Conservation (phyloP, 2,797 vertebrate species). For the Meda fulgida region DNA sequence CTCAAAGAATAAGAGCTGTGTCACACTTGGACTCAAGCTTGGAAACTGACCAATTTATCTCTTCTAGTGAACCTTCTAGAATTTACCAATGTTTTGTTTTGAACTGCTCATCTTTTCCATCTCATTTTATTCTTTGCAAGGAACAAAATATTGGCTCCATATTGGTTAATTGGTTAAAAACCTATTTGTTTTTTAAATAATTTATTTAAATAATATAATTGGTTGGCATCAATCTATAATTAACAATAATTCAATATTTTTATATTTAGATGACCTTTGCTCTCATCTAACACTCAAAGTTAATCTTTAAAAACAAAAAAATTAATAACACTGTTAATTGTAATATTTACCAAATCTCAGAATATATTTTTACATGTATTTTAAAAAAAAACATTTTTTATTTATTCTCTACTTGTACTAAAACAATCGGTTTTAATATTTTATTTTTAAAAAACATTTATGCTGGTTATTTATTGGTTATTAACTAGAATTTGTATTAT, state of each 20-base stretch:
- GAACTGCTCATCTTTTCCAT: background rate
- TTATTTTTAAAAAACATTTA: background rate
- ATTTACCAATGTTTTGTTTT: background rate
- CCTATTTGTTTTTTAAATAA: background rate
- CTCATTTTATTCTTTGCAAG: background rate
- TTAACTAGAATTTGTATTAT: background rate
- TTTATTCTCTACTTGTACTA: background rate
- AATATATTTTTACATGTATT: background rate
- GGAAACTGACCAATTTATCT: background rate
- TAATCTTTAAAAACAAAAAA: background rate
- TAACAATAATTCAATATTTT: too few species aligned
- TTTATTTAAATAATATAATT: background rate
- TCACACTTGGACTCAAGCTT: slow-evolving; percentile 6
- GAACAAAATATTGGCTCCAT: background rate
- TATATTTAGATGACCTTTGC: background rate
- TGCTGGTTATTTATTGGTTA: background rate
- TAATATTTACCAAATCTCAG: background rate
- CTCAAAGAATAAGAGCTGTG: slow-evolving; percentile 1
- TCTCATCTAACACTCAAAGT: too few species aligned
- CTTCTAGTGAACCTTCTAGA: background rate
- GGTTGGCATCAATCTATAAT: background rate
- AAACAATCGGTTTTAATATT: background rate
- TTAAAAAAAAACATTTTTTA: too few species aligned
- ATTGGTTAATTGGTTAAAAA: background rate
- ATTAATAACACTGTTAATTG: background rate